A percentile compares a stretch with the other conserved stretches of the same genome.
These are phyloP conservation scores for Tetraodon nigroviridis DNA, from an alignment of 2,113 vertebrate species.

Conservation along the genomic window DNA sequence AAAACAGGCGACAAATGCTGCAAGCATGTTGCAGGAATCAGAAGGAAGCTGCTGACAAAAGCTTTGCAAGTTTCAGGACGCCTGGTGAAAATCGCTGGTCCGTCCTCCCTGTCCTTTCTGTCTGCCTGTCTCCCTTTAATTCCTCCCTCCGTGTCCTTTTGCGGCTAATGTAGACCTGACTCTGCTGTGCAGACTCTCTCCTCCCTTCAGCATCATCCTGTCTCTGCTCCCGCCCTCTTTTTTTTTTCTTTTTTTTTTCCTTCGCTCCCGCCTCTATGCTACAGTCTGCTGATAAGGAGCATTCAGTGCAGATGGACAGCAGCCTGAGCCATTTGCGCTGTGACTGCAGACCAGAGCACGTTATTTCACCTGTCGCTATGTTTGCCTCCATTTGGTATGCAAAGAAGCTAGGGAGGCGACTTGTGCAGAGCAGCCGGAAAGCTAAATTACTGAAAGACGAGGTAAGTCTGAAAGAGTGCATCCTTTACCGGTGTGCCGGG, in stretches of 20 bases:
- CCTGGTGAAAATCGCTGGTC: constrained; percentile 25
- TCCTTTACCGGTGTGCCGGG: constrained; percentile 11
- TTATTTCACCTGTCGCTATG: constrained; percentile 73
- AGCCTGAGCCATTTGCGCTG: constrained; percentile 44
- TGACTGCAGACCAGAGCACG: constrained; percentile 22
- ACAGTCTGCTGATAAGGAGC: constrained; percentile 43
- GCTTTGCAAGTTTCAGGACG: constrained; percentile 19
- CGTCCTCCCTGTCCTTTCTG: constrained; percentile 25
- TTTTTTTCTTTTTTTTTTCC: constrained; percentile 1
- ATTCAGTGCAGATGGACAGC: constrained; percentile 41
- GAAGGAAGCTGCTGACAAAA: constrained; percentile 10
- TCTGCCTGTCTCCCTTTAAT: constrained; percentile 12
- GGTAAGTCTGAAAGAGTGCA: constrained; percentile 68
- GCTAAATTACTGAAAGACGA: constrained; percentile 90
- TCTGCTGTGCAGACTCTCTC: constrained; percentile 42
- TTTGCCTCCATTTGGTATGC: constrained; percentile 97
- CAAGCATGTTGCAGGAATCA: too few species aligned
- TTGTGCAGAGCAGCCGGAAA: constrained; percentile 92
- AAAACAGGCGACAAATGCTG: too few species aligned
- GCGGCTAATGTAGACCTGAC: constrained; percentile 65
- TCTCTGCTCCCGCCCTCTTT: constrained; percentile 21
- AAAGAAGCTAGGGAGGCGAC: constrained; percentile 95
- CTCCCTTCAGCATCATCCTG: constrained; percentile 29
- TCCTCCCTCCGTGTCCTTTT: constrained; percentile 23
- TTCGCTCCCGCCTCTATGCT: constrained; percentile 31